Base-by-base conservation (phyloP, 2,113 vertebrate species). In the Suncus etruscus region DNA sequence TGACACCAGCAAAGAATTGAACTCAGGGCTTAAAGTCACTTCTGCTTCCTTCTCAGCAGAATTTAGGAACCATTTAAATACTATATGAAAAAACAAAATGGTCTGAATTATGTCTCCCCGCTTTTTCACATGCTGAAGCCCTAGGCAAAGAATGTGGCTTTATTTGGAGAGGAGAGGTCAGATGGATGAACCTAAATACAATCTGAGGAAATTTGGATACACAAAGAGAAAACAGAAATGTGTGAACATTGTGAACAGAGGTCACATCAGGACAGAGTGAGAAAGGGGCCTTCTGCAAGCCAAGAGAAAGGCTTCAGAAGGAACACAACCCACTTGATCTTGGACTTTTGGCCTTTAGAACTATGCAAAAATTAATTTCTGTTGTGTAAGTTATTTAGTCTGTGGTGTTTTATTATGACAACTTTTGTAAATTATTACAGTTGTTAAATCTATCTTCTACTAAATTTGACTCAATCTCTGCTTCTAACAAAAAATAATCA, bases 21-120 rank as follows among this genome's bases (percentile, higher is more conserved):
- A 96, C 96, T 83, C 14, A 94, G 92, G 90, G 27, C 3, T 86
- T 95, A 96, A 89, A 69, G 79, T 65, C 29, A 89, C 58, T 89
- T 97, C 91, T 31, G 2, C 29, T 82, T 12, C 11, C 87, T 96
- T 89, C 80, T 20, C 84, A 69, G 83, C 1, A 68, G 20, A 73
- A 0, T 0, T 76, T 94, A 94, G 74, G 29, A 72, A 65, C 58
- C 96, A 93, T 92, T 2, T 90, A 54, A 85, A 66, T 83, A 73
- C 50, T 93, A 1, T 78, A n/a, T 74, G 27, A 0, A 86, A 69
- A 68, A 63, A 70, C 39, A 39, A 68, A 68, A 70, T 70, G 10
- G 29, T 8, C 10, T 79, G 51, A 47, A 51, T 11, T 65, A 27
- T 76, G 11, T 76, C 18, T 12, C 18, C 51, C 72, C 24, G 27